Percentiles rank a stretch among this genome's conserved stretches.
Evolutionary conservation across 1,140 invertebrate species (phyloP).

Genomic region (Melitaea cinxia): DNA sequence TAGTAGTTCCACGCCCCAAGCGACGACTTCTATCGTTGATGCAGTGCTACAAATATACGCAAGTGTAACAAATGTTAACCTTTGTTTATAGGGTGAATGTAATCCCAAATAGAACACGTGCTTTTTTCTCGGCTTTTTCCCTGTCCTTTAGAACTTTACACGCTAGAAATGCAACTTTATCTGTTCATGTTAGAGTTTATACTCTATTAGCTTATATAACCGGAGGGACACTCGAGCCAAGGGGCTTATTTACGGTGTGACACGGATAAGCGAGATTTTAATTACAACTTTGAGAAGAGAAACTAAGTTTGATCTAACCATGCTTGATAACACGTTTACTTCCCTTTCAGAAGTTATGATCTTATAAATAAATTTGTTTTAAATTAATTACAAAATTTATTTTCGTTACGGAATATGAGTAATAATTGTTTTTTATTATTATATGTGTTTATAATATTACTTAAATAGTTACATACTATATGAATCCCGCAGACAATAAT

Average conservation of each 20-base stretch:
- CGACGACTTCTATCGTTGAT: slow-evolving; percentile 3
- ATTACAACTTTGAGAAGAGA: slow-evolving; percentile 64
- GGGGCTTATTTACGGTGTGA: slow-evolving; percentile 66
- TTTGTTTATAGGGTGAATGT: slow-evolving; percentile 76
- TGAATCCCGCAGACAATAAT: too few relatives aligned
- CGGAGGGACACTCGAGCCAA: slow-evolving; percentile 54
- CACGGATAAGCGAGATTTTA: slow-evolving; percentile 72
- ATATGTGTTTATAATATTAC: too few relatives aligned
- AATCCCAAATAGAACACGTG: slow-evolving; percentile 80
- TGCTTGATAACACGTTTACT: not conserved
- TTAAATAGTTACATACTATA: too few relatives aligned
- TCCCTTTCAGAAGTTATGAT: slow-evolving; percentile 9
- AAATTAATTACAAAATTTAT: not conserved
- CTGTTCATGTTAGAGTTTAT: slow-evolving; percentile 14
- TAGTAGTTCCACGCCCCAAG: not conserved
- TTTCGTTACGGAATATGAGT: too few relatives aligned
- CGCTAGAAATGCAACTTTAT: slow-evolving; percentile 42
- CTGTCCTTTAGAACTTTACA: slow-evolving; percentile 27
- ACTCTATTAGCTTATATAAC: slow-evolving; percentile 20
- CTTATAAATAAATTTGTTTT: not conserved
- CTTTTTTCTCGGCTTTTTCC: slow-evolving; percentile 74
- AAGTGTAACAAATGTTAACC: slow-evolving; percentile 59
- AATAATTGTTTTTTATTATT: too few relatives aligned
- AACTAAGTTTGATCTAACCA: slow-evolving; percentile 28
- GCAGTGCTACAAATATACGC: slow-evolving; percentile 6